Evolutionary conservation across 2,797 vertebrate species (phyloP), one percentile per base, ranked within the genome.

Genomic region (Pseudopleuronectes americanus): DNA sequence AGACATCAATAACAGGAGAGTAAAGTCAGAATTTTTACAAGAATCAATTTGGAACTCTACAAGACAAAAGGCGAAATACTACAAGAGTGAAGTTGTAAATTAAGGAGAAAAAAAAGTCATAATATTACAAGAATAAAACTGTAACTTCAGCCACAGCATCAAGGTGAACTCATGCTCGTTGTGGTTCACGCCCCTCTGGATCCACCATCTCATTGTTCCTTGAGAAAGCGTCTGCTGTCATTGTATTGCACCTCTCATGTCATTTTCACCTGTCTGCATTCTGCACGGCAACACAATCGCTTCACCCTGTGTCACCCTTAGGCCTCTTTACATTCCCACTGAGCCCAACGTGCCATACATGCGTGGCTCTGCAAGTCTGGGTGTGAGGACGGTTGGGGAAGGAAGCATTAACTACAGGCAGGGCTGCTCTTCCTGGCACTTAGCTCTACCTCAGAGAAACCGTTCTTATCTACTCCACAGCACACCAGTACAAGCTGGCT

Each of bases 351-450:
- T 72, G 84, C 28, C 6, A 31, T 16, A 41, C 38, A 16, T 68
- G 77, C 77, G 71, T 56, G 75, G 67, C 57, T 63, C 64, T 62
- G 59, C 76, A 61, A 80, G 83, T 57, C 57, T 79, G 74, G 76
- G 85, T 17, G 67, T 76, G 53, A 81, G 73, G 85, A 85, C 83
- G 74, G 90, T 92, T 92, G 83, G 79, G 87, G 87, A 90, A 93
- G 89, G 90, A 93, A 92, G 87, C 81, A 81, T 70, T 77, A 84
- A 86, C 87, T 85, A 81, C 64, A 87, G 76, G 52, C 76, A 77
- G 81, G 79, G 77, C 82, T 84, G 76, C 74, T 89, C 80, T 68
- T 77, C 36, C 73, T 90, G 90, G 84, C 88, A 85, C 45, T 57
- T 19, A 52, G 80, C 85, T 84, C 77, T 83, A 70, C 75, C 83